A percentile compares a stretch with the other conserved stretches of the same genome.
phyloP scores from a whole-genome alignment of 2,888 invertebrate genomes.

The Altica lythri region DNA sequence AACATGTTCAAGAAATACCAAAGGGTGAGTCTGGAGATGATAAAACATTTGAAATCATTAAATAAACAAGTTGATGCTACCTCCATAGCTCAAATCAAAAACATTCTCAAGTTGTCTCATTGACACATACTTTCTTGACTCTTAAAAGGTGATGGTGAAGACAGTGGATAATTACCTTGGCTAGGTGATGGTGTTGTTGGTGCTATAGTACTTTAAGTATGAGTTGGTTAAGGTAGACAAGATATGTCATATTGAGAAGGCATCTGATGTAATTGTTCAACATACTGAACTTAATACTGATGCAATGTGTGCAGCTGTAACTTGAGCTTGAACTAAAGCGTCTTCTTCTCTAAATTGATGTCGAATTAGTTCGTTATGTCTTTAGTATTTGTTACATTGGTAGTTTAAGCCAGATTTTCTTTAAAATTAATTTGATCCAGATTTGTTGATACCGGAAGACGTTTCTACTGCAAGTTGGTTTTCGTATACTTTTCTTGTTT shows the following conservation, averaged over 20 bases:
- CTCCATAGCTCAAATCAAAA: slow-evolving; percentile 89
- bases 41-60: slow-evolving; percentile 93
- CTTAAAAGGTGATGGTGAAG: slow-evolving; percentile 65
- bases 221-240: slow-evolving; percentile 44
- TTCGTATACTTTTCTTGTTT: slow-evolving; percentile 97
- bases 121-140: slow-evolving; percentile 82
- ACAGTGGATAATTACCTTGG: slow-evolving; percentile 66
- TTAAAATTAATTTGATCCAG: slow-evolving; percentile 81
- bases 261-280: slow-evolving; percentile 60
- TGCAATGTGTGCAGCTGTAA: slow-evolving; percentile 90
- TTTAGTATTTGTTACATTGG: slow-evolving; percentile 98
- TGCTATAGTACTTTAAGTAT: slow-evolving; percentile 54
- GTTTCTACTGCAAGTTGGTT: slow-evolving; percentile 92
- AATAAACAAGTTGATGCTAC: slow-evolving; percentile 93
- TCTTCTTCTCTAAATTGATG: slow-evolving; percentile 98
- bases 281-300: slow-evolving; percentile 85
- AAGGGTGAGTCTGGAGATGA: slow-evolving; percentile 84
- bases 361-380: slow-evolving; percentile 97
- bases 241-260: slow-evolving; percentile 47
- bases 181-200: slow-evolving; percentile 70
- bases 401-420: slow-evolving; percentile 95
- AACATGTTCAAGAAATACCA: slow-evolving; percentile 84
- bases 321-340: slow-evolving; percentile 91
- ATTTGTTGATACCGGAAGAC: slow-evolving; percentile 72
- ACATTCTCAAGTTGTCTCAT: slow-evolving; percentile 91